Conservation (phyloP, 2,797 vertebrate genomes). For the Serranus cabrilla region DNA sequence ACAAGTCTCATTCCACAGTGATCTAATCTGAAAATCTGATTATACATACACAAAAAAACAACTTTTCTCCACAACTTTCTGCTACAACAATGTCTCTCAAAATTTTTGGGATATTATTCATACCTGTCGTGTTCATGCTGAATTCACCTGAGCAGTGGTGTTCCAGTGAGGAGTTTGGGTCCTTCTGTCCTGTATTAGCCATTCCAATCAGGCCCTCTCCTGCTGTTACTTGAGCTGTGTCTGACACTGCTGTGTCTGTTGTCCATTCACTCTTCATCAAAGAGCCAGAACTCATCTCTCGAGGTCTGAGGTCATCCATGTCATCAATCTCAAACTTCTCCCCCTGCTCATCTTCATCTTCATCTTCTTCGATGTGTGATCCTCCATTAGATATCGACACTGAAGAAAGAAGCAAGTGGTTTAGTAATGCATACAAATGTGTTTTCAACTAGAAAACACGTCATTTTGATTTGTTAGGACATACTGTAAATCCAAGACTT, state of each 20-base stretch:
- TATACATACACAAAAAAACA: too few relatives aligned
- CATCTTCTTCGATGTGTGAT: conserved; percentile 19
- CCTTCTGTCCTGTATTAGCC: neutral
- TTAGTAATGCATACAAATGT: neutral
- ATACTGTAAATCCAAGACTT: neutral
- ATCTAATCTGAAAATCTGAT: too few relatives aligned
- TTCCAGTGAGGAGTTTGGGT: accelerated
- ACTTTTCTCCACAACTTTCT: too few relatives aligned
- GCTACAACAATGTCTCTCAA: too few relatives aligned
- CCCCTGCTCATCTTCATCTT: conserved; percentile 41
- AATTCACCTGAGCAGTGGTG: conserved; percentile 16
- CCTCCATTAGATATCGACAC: conserved; percentile 3
- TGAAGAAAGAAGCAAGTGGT: conserved; percentile 2
- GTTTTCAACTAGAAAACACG: neutral
- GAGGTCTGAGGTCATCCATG: neutral
- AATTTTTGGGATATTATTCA: too few relatives aligned
- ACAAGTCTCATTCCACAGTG: too few relatives aligned
- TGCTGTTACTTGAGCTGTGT: neutral
- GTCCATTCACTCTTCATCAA: neutral
- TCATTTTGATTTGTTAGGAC: neutral
- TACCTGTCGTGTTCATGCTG: neutral
- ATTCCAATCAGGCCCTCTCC: neutral
- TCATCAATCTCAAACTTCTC: conserved; percentile 44
- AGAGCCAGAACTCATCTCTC: neutral
- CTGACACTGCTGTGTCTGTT: neutral